These are phyloP conservation scores for Apantesis nais DNA, from an alignment of 2,888 invertebrate genomes.

Conservation along the genomic window DNA sequence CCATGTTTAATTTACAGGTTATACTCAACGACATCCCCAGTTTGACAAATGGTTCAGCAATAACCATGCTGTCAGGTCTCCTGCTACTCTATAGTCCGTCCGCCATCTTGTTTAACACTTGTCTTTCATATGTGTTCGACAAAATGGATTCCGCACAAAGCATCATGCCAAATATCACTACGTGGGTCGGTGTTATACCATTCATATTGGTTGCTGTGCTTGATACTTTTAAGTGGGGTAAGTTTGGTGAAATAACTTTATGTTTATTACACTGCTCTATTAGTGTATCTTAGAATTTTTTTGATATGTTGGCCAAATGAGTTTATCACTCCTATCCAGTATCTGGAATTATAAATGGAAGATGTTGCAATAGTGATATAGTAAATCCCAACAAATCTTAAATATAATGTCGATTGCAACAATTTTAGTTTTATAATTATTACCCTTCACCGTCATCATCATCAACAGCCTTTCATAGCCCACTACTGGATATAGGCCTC, in stretches of 20 bases:
- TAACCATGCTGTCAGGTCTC: conserved; percentile 88
- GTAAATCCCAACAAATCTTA: too few species aligned
- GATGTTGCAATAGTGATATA: neutral
- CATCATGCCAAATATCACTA: conserved; percentile 91
- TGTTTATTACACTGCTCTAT: neutral
- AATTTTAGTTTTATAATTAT: too few species aligned
- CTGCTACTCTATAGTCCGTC: conserved; percentile 90
- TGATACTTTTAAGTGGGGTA: conserved; percentile 90
- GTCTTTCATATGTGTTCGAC: conserved; percentile 92
- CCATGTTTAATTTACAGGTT: conserved; percentile 73
- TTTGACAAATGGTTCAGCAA: conserved; percentile 88
- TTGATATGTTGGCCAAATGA: neutral
- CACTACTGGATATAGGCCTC: too few species aligned
- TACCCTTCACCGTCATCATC: too few species aligned
- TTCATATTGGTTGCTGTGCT: conserved; percentile 90
- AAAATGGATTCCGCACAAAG: conserved; percentile 93
- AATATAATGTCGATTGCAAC: too few species aligned
- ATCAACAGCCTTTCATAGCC: too few species aligned
- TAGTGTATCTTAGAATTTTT: neutral
- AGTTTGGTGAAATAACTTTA: conserved; percentile 63
- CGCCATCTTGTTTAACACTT: conserved; percentile 91
- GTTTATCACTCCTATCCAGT: neutral
- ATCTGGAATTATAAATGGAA: neutral
- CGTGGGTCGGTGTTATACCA: conserved; percentile 90
- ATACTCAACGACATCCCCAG: conserved; percentile 89